phyloP scores from a whole-genome alignment of 2,797 vertebrate genomes.

The Chaenodraco wilsoni region DNA sequence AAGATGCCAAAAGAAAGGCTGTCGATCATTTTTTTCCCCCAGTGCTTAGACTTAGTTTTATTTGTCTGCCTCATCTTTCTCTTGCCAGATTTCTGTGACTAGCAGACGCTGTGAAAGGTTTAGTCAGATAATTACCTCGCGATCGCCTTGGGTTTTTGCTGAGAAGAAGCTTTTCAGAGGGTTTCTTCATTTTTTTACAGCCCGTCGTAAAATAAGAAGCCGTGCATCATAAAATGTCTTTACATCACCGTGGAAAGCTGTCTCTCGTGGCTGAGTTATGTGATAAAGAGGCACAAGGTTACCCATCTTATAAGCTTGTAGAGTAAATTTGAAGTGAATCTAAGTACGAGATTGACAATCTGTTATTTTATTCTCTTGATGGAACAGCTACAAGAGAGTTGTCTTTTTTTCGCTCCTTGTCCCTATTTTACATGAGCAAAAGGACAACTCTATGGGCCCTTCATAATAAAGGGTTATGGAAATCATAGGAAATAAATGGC shows the following conservation, averaged over 20 bases:
- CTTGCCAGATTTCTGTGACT: conserved; percentile 60
- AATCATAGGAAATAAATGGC: conserved; percentile 10
- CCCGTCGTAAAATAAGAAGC: conserved; percentile 69
- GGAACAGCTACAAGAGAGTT: neutral
- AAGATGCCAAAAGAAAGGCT: conserved; percentile 66
- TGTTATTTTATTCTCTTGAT: conserved; percentile 40
- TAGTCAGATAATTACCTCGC: conserved; percentile 77
- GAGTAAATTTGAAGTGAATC: conserved; percentile 65
- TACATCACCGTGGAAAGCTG: conserved; percentile 66
- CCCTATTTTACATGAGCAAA: conserved; percentile 2
- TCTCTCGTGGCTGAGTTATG: conserved; percentile 62
- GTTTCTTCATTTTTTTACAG: conserved; percentile 73
- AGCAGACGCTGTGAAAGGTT: conserved; percentile 73
- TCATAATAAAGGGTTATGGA: conserved; percentile 19
- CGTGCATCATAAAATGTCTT: conserved; percentile 71
- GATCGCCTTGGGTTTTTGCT: conserved; percentile 73
- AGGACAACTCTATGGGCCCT: neutral
- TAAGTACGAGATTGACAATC: conserved; percentile 26
- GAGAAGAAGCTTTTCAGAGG: conserved; percentile 74
- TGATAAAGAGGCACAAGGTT: conserved; percentile 61
- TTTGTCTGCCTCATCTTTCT: conserved; percentile 68
- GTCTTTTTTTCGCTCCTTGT: neutral
- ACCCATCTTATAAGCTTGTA: conserved; percentile 28
- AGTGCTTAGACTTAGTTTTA: conserved; percentile 66
- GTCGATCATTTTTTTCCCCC: conserved; percentile 75